Base-by-base conservation (phyloP, 2,797 vertebrate genomes). In the Anniella stebbinsi region DNA sequence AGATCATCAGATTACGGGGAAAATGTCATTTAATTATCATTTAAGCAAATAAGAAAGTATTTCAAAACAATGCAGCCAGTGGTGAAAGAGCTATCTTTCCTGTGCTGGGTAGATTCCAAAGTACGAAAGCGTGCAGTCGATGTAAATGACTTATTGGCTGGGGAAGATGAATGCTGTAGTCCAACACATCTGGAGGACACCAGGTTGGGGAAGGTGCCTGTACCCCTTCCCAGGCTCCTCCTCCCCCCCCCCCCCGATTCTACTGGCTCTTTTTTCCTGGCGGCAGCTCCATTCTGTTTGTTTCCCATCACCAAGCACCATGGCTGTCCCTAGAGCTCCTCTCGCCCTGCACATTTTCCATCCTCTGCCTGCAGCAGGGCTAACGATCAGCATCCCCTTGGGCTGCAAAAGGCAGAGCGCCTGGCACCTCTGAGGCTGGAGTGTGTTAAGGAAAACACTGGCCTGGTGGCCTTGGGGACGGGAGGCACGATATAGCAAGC, bases 301-400 rank as follows among this genome's bases (percentile, higher is more conserved):
- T 41, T 84, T 77, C 54, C 60, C 28, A 23, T 48, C 13, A 17
- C 41, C 21, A 11, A 17, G 38, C 25, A 25, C 45, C 73, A 8
- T 18, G 30, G 12, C 4, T 3, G 41, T 33, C 36, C 17, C 57
- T 4, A 21, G 23, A 33, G 60, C 9, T 5, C 73, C 57, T 48
- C 10, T 3, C 33, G 4, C 9, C n/a, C 60, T 21, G 41, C 21
- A 41, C 15, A 23, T 67, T 69, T 69, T 70, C 82, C 83, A 66
- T 36, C 45, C 60, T 51, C 76, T 4, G 45, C 45, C 41, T 67
- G n/a, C 63, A 51, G 41, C n/a, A 80, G 60, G 33, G 1, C 2
- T 87, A 70, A 87, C 30, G 75, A n/a, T n/a, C n/a, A 80, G 63
- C 86, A 87, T 80, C 33, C 76, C 60, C 60, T 15, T 28, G 75